Percentiles rank a stretch among this genome's conserved stretches.
Evolutionary conservation across 2,888 invertebrate species (phyloP).

Genomic region (Cryptophagus acutangulus): DNA sequence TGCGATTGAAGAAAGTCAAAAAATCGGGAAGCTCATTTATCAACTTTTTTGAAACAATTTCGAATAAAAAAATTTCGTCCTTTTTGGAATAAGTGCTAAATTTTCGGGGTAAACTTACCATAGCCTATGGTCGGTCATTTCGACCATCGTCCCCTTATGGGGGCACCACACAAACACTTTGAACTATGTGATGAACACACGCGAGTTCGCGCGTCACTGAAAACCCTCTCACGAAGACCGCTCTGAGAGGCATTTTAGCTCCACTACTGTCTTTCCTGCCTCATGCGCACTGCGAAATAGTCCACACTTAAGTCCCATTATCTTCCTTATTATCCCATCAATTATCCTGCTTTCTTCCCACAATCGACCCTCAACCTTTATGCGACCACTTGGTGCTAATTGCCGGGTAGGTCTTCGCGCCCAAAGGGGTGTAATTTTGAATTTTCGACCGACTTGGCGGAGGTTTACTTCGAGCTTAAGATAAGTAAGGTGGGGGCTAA

Average conservation of each 20-base stretch:
- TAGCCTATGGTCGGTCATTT: constrained; percentile 45
- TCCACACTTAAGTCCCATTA: constrained; percentile 31
- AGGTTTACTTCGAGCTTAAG: constrained; percentile 28
- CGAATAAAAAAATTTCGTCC: too few relatives aligned
- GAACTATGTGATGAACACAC: constrained; percentile 39
- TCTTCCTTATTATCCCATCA: constrained; percentile 16
- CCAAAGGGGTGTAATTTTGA: constrained; percentile 21
- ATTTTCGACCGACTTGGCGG: constrained; percentile 19
- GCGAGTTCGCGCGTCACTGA: constrained; percentile 49
- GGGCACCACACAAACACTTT: constrained; percentile 41
- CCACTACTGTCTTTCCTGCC: constrained; percentile 35
- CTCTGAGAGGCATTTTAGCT: constrained; percentile 39
- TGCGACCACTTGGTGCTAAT: constrained; percentile 1
- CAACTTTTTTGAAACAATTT: too few relatives aligned
- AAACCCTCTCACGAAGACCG: constrained; percentile 39
- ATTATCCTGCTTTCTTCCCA: constrained; percentile 22
- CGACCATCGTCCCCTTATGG: constrained; percentile 41
- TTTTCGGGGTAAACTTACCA: too few relatives aligned
- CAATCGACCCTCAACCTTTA: neutral
- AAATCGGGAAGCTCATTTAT: too few relatives aligned
- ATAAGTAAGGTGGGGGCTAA: constrained; percentile 35
- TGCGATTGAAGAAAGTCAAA: too few relatives aligned
- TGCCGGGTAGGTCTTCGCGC: neutral
- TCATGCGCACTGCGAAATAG: constrained; percentile 37
- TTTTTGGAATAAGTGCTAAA: too few relatives aligned